Percentiles rank a stretch among this genome's conserved stretches.
These are phyloP conservation scores for Myrmecophaga tridactyla DNA, from an alignment of 2,113 vertebrate species.

Conservation along the genomic window DNA sequence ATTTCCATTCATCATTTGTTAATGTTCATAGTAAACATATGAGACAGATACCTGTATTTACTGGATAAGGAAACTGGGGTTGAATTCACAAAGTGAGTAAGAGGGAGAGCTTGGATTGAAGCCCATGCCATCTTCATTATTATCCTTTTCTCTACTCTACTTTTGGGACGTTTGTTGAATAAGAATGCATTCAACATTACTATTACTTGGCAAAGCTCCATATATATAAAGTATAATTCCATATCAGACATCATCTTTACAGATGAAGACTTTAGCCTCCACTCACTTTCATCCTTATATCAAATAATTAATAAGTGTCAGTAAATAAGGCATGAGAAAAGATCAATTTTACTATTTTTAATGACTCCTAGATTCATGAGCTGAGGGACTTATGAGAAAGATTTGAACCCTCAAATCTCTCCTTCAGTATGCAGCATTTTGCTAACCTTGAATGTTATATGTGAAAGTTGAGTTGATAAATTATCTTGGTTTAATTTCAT, in stretches of 20 bases:
- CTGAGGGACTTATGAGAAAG: neutral
- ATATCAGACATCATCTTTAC: neutral
- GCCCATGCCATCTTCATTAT: neutral
- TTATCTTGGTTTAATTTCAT: constrained; percentile 19
- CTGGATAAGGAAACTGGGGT: neutral
- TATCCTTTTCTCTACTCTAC: neutral
- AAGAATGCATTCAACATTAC: neutral
- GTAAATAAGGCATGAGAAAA: neutral
- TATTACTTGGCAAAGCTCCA: neutral
- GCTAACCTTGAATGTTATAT: neutral
- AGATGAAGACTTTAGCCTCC: neutral
- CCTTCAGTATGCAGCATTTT: neutral
- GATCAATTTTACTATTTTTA: neutral
- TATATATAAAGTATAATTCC: neutral
- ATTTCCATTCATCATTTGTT: neutral
- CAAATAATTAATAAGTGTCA: neutral
- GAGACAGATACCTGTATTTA: neutral
- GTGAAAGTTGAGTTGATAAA: neutral
- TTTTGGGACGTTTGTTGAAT: neutral
- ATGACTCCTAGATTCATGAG: neutral
- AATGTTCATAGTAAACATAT: neutral
- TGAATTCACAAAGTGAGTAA: neutral
- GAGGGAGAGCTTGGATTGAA: neutral
- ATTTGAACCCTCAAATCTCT: neutral
- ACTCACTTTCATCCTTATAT: neutral